Evolutionary conservation across 2,888 invertebrate species (phyloP), one percentile per base, ranked within the genome.

Genomic region (Sylvicola cinctus): DNA sequence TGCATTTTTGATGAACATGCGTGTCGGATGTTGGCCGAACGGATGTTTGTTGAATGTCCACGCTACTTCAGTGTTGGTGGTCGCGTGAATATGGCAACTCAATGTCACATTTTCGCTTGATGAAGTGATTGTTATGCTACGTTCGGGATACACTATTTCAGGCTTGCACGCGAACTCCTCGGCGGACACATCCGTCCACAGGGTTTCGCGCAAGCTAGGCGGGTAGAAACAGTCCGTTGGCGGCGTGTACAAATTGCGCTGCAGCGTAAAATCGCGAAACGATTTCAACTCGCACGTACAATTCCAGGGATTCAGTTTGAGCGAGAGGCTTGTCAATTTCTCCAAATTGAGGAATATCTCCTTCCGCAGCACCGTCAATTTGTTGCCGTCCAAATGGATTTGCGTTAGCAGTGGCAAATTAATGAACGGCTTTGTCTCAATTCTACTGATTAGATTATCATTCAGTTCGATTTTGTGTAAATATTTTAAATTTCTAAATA

Each of bases 111-210:
- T 74, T 16, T 67, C 65, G 29, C 70, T 70, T 11, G 65, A 64
- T 2, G 71, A 68, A 41, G 74, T 67, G 3, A 76, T 48, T 6
- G 66, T 67, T 6, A 64, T 63, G 10, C 68, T 66, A 3, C 53
- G 52, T 32, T 51, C 42, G 61, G 58, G 70, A 0, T 68, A 58
- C 5, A 75, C 74, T 40, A 87, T 80, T 45, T 69, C 68, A 0
- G 87, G 87, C 34, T 68, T 65, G 51, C 88, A 88, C n/a, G 87
- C 85, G 48, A 87, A 87, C 41, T 80, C 72, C 34, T 72, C 70
- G 13, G 70, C 64, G 41, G 63, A 62, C 20, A 74, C 54, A 29
- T 75, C 73, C 40, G 69, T 70, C 88, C 87, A 88, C 29, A 69
- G 58, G 43, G 71, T 70, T 1, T 71, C 74, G 6, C 65, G 61